Base-by-base conservation (phyloP, 2,888 invertebrate genomes). In the Teleogryllus oceanicus region DNA sequence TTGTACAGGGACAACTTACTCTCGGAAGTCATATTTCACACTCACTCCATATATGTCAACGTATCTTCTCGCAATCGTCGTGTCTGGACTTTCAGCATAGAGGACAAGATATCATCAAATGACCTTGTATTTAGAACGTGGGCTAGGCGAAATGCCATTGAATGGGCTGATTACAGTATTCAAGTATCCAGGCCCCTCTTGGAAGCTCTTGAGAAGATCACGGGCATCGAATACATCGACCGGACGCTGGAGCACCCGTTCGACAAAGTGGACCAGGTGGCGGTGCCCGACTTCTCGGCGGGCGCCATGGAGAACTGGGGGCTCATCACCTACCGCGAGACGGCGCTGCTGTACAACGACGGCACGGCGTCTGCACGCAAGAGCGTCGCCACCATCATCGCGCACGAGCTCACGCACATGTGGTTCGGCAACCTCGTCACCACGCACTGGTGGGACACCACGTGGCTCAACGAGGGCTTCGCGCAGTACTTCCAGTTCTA, bases 291-390 rank as follows among this genome's bases (percentile, higher is more conserved):
- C 76, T 83, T 83, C 77, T 85, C 86, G 20, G 88, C 88, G 11
- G 87, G 88, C 11, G 88, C 88, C 62, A 88, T 20, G 88, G 89
- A 95, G 86, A 93, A 93, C 85, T 93, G 93, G 93, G 93, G 93
- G 1, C 85, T 92, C 20, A 89, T 92, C 76, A 91, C 91, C 0
- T 91, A 90, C 83, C 88, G 62, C 11, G 62, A 62, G 13, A 11
- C 62, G 10, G 13, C 13, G 62, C 13, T 62, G 62, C 62, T 62
- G 62, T 62, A 11, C 62, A 62, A 62, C 13, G 62, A 62, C 62
- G 62, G 62, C 62, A 62, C 62, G 62, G 62, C 62, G 62, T 62
- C 62, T 62, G 62, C 62, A 11, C 62, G 62, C 62, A 62, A 62
- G 13, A 74, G 21, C 37, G 77, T 85, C 24, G 83, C 85, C 0